Percentiles rank a stretch among this genome's conserved stretches.
phyloP scores from a whole-genome alignment of 2,797 vertebrate genomes.

The Spinibarbus caldwelli region DNA sequence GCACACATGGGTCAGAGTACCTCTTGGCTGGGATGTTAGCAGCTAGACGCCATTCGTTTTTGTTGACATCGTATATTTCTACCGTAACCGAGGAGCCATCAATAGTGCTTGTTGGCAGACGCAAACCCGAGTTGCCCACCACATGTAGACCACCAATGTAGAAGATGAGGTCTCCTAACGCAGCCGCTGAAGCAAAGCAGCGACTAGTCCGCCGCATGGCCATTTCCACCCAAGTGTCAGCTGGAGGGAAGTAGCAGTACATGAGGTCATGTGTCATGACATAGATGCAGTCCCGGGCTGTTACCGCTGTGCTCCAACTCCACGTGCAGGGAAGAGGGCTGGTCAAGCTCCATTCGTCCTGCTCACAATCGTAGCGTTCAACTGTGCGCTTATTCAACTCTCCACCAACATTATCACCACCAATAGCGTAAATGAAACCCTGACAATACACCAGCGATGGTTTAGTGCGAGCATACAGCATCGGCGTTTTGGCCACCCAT shows the following conservation, averaged over 20 bases:
- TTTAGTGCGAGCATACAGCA: conserved; percentile 92
- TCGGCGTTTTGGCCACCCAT: conserved; percentile 95
- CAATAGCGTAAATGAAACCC: conserved; percentile 96
- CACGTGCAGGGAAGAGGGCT: conserved; percentile 93
- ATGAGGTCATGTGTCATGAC: conserved; percentile 95
- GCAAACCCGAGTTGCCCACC: conserved; percentile 89
- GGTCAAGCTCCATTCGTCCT: conserved; percentile 94
- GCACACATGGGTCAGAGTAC: conserved; percentile 92
- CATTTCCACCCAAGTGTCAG: conserved; percentile 97
- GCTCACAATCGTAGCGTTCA: conserved; percentile 93
- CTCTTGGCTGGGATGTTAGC: conserved; percentile 95
- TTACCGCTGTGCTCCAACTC: conserved; percentile 94
- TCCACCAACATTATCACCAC: conserved; percentile 90
- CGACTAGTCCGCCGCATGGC: conserved; percentile 93
- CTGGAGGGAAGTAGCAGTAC: conserved; percentile 95
- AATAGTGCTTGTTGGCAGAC: conserved; percentile 88
- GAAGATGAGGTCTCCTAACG: conserved; percentile 94
- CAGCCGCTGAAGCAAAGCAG: conserved; percentile 93
- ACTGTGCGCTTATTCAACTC: conserved; percentile 94
- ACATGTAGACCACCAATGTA: conserved; percentile 95
- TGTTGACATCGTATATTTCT: conserved; percentile 94
- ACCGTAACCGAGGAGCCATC: conserved; percentile 93
- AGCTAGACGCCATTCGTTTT: conserved; percentile 93
- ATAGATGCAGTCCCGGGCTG: conserved; percentile 93
- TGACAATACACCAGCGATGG: conserved; percentile 94